These are phyloP conservation scores for Ataeniobius toweri DNA, from an alignment of 2,797 vertebrate genomes.

Conservation along the genomic window DNA sequence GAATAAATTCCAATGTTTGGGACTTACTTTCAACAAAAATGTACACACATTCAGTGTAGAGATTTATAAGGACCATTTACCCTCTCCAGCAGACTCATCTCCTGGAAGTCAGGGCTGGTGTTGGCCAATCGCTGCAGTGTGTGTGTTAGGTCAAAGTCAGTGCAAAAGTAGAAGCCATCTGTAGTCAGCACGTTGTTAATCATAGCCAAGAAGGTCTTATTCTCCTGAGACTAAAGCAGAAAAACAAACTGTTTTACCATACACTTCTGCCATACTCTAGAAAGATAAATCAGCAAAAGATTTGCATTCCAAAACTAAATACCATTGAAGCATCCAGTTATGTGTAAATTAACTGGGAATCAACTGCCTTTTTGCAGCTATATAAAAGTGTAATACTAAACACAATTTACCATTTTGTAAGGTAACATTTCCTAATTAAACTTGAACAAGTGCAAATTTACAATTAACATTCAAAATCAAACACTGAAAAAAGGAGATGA, in stretches of 20 bases:
- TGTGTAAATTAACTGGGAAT: no score
- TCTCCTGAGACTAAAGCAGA: conserved; percentile 89
- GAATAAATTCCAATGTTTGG: neutral
- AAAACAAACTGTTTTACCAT: conserved; percentile 21
- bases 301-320: no score
- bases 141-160: conserved; percentile 94
- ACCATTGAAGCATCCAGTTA: no score
- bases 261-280: neutral
- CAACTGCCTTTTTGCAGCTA: no score
- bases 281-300: no score
- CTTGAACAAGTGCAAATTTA: no score
- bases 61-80: conserved; percentile 74
- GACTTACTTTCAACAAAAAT: neutral
- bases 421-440: no score
- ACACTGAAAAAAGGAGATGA: no score
- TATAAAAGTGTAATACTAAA: no score
- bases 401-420: no score
- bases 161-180: conserved; percentile 98
- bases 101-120: conserved; percentile 97
- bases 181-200: conserved; percentile 90
- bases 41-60: neutral
- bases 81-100: conserved; percentile 97
- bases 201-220: conserved; percentile 95
- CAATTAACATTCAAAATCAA: no score
- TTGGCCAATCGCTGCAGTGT: conserved; percentile 93